These are phyloP conservation scores for Pimpla rufipes DNA, from an alignment of 2,888 invertebrate genomes.

Conservation along the genomic window DNA sequence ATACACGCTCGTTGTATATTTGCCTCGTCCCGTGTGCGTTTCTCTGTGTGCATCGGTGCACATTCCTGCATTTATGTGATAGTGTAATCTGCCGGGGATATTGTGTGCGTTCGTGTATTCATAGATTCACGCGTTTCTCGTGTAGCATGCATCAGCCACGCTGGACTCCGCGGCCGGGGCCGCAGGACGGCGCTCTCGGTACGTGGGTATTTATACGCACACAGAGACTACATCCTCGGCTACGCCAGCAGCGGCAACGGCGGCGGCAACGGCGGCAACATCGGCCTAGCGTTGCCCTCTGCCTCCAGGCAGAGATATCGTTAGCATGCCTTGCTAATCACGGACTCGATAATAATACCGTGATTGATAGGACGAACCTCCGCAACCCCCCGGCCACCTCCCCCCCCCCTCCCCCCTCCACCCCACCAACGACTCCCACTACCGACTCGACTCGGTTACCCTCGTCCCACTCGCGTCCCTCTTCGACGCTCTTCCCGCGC, in stretches of 20 bases:
- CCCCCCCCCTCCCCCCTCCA: conserved; percentile 56
- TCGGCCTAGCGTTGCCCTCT: conserved; percentile 78
- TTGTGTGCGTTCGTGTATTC: conserved; percentile 43
- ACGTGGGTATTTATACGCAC: conserved; percentile 48
- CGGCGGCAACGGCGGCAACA: conserved; percentile 48
- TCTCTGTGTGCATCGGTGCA: conserved; percentile 29
- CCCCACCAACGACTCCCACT: conserved; percentile 21
- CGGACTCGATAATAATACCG: conserved; percentile 85
- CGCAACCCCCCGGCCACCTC: conserved; percentile 66
- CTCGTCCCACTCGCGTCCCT: conserved; percentile 34
- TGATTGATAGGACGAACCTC: conserved; percentile 85
- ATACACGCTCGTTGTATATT: conserved; percentile 37
- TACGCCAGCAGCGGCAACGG: background rate
- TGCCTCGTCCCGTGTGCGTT: conserved; percentile 8
- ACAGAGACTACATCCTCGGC: conserved; percentile 29
- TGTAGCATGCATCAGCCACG: background rate
- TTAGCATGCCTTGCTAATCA: conserved; percentile 85
- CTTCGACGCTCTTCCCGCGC: conserved; percentile 53
- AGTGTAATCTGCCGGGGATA: conserved; percentile 40
- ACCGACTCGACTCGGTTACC: conserved; percentile 40
- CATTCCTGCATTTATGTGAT: conserved; percentile 38
- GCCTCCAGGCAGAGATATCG: conserved; percentile 83
- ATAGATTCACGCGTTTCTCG: conserved; percentile 48
- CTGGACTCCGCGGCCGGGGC: background rate
- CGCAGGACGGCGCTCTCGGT: background rate